Base-by-base conservation (phyloP, 2,888 invertebrate species). In the Synanthedon myopaeformis region DNA sequence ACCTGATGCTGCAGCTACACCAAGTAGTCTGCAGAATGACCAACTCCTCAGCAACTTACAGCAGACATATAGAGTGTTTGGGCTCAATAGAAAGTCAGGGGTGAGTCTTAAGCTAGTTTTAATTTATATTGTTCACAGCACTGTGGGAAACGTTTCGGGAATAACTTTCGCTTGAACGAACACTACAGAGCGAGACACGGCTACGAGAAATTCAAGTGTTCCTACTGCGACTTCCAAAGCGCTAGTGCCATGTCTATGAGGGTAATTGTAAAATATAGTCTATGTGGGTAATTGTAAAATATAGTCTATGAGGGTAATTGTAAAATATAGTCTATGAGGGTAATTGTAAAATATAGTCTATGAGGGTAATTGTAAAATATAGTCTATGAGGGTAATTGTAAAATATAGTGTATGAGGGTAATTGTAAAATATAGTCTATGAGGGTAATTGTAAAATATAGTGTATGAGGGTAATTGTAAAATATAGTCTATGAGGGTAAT, bases 161-260 rank as follows among this genome's bases (percentile, higher is more conserved):
- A 79, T 57, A 76, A 75, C 54, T 61, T 72, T 0, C 69, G 82
- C 0, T 56, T 82, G n/a, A 58, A 58, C 17, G 82, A 82, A 49
- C 82, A 82, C 51, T 68, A 64, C 41, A 59, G 82, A 6, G 75
- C 82, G 0, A 77, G 75, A 53, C 82, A 82, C 23, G 82, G 76
- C 0, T 70, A 78, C 54, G 79, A 79, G 57, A 82, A 82, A 62
- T 66, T 74, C 55, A 63, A 66, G 19, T 82, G 82, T 35, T 55
- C 54, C 0, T 53, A 57, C 56, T 82, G 82, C 55, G 73, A 74
- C 3, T 82, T 79, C 57, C 58, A 59, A 53, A 76, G 73, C 58
- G 72, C 82, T 0, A 59, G 68, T 14, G 50, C 42, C 0, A 49
- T 66, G 55, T 68, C 78, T 0, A 57, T 82, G 61, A 55, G 60